These are phyloP conservation scores for Sisyra terminalis DNA, from an alignment of 2,888 invertebrate species.

Conservation along the genomic window DNA sequence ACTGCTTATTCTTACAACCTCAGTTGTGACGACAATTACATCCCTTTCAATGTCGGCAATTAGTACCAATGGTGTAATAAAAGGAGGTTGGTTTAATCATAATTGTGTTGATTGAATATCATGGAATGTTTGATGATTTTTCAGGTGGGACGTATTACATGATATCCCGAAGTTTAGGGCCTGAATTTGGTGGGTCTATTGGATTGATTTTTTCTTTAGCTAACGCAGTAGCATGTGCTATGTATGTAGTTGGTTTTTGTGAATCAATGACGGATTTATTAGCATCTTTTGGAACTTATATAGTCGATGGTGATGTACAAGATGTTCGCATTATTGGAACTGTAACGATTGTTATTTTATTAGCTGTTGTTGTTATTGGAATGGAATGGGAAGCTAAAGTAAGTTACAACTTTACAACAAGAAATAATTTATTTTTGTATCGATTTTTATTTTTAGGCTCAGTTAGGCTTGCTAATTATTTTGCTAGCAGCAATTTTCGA, in stretches of 20 bases:
- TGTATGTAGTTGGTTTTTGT: constrained; percentile 98
- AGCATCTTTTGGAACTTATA: constrained; percentile 31
- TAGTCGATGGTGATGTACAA: constrained; percentile 49
- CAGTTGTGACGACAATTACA: constrained; percentile 78
- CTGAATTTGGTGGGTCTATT: constrained; percentile 93
- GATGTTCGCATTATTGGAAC: constrained; percentile 73
- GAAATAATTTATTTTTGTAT: background rate
- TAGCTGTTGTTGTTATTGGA: constrained; percentile 82
- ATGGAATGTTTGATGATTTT: constrained; percentile 13
- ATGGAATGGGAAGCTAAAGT: constrained; percentile 96
- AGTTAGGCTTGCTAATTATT: constrained; percentile 68
- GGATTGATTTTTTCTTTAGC: constrained; percentile 92
- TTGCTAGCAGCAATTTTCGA: constrained; percentile 72
- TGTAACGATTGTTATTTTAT: constrained; percentile 63
- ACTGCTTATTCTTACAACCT: constrained; percentile 63
- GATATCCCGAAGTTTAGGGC: constrained; percentile 92
- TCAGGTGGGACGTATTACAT: constrained; percentile 95
- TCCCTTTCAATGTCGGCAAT: constrained; percentile 95
- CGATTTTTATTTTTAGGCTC: constrained; percentile 41
- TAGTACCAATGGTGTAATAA: constrained; percentile 93
- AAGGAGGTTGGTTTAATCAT: constrained; percentile 56
- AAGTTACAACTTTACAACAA: constrained; percentile 15
- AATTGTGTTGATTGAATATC: background rate
- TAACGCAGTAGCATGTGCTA: constrained; percentile 90
- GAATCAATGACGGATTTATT: constrained; percentile 70